Conservation (phyloP, 2,113 vertebrate species). For the Lamprologus lemairii region DNA sequence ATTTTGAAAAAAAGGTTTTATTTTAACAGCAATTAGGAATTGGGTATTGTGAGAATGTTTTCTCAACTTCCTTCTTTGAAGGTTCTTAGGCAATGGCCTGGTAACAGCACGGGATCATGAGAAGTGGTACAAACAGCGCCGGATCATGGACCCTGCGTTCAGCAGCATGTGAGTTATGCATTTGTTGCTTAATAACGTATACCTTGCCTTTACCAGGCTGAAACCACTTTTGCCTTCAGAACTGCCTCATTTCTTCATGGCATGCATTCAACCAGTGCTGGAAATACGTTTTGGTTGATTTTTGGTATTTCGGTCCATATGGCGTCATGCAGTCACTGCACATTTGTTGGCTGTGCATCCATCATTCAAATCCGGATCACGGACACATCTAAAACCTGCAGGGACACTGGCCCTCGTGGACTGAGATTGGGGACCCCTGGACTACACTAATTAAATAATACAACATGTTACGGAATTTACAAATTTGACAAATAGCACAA, state of each 20-base stretch:
- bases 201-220: background rate
- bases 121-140: constrained; percentile 82
- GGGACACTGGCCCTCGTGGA: rapidly evolving
- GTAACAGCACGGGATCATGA: constrained; percentile 75
- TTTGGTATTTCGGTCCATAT: background rate
- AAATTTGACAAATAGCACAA: background rate
- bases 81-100: constrained; percentile 83
- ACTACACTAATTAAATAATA: background rate
- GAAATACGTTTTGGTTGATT: background rate
- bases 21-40: background rate
- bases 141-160: constrained; percentile 86
- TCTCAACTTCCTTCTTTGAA: constrained; percentile 13
- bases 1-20: background rate
- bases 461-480: background rate
- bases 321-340: background rate
- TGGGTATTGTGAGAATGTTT: background rate
- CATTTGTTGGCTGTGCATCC: background rate
- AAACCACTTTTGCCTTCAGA: background rate
- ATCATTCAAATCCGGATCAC: background rate
- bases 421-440: no score
- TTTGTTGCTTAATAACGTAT: background rate
- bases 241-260: background rate
- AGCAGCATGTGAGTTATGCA: constrained; percentile 74
- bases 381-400: no score
- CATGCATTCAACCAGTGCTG: background rate